Percentiles rank a stretch among this genome's conserved stretches.
phyloP scores from a whole-genome alignment of 2,888 invertebrate genomes.

The Agriopis leucophaearia region DNA sequence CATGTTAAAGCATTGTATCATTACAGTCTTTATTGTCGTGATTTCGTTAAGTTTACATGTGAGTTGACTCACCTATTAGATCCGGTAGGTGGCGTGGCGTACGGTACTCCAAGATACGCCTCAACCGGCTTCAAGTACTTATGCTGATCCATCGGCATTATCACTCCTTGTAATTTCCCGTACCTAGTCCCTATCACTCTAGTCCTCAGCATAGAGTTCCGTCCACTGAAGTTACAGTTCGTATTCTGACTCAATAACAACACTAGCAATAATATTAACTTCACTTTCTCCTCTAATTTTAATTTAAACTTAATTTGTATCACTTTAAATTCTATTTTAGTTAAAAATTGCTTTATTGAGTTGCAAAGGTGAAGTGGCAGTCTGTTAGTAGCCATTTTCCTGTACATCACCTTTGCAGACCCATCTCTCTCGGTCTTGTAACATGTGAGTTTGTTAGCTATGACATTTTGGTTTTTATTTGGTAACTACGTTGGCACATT shows the following conservation, averaged over 20 bases:
- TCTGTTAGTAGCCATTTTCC: slow-evolving; percentile 80
- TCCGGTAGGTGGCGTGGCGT: slow-evolving; percentile 94
- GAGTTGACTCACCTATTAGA: slow-evolving; percentile 88
- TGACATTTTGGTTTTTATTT: slow-evolving; percentile 53
- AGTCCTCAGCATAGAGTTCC: slow-evolving; percentile 91
- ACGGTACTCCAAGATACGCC: slow-evolving; percentile 94
- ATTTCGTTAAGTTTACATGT: not conserved
- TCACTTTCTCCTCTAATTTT: slow-evolving; percentile 60
- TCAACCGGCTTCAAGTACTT: slow-evolving; percentile 92
- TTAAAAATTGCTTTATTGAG: slow-evolving; percentile 79
- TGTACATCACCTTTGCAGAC: slow-evolving; percentile 79
- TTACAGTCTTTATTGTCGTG: no score
- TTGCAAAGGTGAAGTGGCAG: slow-evolving; percentile 82
- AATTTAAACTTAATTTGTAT: slow-evolving; percentile 53
- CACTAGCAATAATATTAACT: slow-evolving; percentile 69
- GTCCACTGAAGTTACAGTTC: slow-evolving; percentile 74
- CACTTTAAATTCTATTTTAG: slow-evolving; percentile 50
- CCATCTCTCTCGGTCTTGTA: slow-evolving; percentile 70
- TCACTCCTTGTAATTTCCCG: slow-evolving; percentile 93
- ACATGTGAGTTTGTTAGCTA: slow-evolving; percentile 53
- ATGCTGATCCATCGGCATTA: slow-evolving; percentile 92
- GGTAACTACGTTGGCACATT: slow-evolving; percentile 50
- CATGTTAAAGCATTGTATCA: no score
- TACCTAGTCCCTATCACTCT: slow-evolving; percentile 94
- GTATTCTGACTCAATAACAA: slow-evolving; percentile 69